phyloP scores from a whole-genome alignment of 2,113 vertebrate species.

The Megaleporinus macrocephalus region DNA sequence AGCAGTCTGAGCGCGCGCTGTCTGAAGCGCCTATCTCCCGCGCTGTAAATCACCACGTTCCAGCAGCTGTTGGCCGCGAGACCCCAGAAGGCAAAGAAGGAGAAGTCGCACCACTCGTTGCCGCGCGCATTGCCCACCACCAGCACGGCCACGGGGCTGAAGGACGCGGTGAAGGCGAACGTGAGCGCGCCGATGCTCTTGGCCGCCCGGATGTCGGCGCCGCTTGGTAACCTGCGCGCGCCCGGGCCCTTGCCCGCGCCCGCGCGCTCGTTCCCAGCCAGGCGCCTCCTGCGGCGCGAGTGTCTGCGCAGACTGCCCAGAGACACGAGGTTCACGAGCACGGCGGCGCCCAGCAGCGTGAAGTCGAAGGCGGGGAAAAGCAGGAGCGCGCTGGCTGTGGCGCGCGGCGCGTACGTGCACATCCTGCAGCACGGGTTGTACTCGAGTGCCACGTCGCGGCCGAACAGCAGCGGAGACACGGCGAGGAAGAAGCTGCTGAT shows the following conservation, averaged over 20 bases:
- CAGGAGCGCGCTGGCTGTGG: slow-evolving; percentile 65
- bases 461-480: slow-evolving; percentile 75
- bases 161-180: slow-evolving; percentile 77
- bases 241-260: too few species aligned
- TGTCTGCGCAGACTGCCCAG: slow-evolving; percentile 80
- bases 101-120: slow-evolving; percentile 81
- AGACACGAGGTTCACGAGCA: slow-evolving; percentile 79
- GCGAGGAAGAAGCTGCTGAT: slow-evolving; percentile 78
- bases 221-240: slow-evolving; percentile 66
- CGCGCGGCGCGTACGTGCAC: slow-evolving; percentile 76
- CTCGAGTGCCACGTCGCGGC: slow-evolving; percentile 74
- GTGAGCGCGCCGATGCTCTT: slow-evolving; percentile 80
- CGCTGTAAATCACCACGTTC: slow-evolving; percentile 81
- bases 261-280: slow-evolving; percentile 55
- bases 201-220: slow-evolving; percentile 81
- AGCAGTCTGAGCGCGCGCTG: slow-evolving; percentile 74
- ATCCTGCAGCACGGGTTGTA: slow-evolving; percentile 82
- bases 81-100: slow-evolving; percentile 83
- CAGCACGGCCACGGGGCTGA: slow-evolving; percentile 81
- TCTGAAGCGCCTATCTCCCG: slow-evolving; percentile 79
- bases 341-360: slow-evolving; percentile 75
- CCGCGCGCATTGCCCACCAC: slow-evolving; percentile 81
- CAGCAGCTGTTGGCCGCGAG: slow-evolving; percentile 80
- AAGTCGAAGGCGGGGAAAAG: slow-evolving; percentile 81
- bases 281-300: slow-evolving; percentile 73